Evolutionary conservation across 2,888 invertebrate species (phyloP).

Genomic region (Leucophenga maculata): DNA sequence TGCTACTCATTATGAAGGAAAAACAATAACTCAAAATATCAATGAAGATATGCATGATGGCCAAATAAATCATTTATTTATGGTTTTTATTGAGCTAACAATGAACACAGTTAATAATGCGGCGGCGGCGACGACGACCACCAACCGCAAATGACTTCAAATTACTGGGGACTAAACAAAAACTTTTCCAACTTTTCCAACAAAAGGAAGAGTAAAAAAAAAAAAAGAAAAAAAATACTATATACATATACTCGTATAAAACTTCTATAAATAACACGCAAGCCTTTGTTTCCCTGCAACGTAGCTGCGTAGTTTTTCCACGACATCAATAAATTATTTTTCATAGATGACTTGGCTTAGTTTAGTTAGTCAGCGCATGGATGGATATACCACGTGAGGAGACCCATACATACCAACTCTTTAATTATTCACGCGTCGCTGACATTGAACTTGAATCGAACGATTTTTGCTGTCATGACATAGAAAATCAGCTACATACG

Average conservation of each 20-base stretch:
- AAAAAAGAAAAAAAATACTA: constrained; percentile 12
- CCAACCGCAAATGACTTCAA: no score
- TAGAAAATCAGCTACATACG: constrained; percentile 43
- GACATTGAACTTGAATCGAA: constrained; percentile 59
- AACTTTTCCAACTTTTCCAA: constrained; percentile 4
- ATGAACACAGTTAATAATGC: neutral
- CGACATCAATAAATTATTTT: neutral
- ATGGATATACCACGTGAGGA: constrained; percentile 31
- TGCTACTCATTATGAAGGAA: neutral
- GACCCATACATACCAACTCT: neutral
- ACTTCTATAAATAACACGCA: constrained; percentile 38
- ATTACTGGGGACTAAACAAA: neutral
- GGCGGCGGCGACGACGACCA: neutral
- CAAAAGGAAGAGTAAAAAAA: neutral
- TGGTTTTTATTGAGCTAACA: neutral
- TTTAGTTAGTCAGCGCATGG: constrained; percentile 16
- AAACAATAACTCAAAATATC: neutral
- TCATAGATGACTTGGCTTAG: no score
- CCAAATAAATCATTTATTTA: constrained; percentile 7
- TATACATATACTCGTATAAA: constrained; percentile 28
- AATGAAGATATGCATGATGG: neutral
- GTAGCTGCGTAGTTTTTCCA: constrained; percentile 9
- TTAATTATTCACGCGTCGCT: constrained; percentile 36
- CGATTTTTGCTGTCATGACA: constrained; percentile 43
- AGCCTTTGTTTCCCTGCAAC: constrained; percentile 32